Base-by-base conservation (phyloP, 2,113 vertebrate species). In the Scomber scombrus region DNA sequence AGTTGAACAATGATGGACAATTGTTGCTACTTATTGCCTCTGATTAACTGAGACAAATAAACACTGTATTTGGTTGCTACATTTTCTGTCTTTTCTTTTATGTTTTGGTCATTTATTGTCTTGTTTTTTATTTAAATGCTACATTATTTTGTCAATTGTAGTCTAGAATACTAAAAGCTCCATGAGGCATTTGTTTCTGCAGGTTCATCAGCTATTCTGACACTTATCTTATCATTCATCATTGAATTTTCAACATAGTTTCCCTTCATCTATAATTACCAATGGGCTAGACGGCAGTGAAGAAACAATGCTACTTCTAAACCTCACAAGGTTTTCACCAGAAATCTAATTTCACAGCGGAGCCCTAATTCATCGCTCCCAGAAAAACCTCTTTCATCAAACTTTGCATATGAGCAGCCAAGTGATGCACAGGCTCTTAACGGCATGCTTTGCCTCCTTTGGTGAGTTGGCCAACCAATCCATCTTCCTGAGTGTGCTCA, bases 371-470 rank as follows among this genome's bases (percentile, higher is more conserved):
- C 91, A 91, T 91, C 75, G 89, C 91, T 93, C 93, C 90, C 93
- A 94, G 93, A 93, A 95, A 94, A 95, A 95, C 86, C 93, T 94
- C 93, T 95, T 96, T 96, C 93, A 95, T 95, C 94, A 95, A 95
- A 95, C 93, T 94, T 94, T 96, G 94, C 95, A 95, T 95, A 95
- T 95, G 94, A 95, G 94, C 95, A 95, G 94, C 93, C 94, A 95
- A 93, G 93, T 95, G 95, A 88, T 94, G 92, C 94, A 94, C 91
- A 93, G 92, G 93, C 94, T 94, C 93, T 95, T 95, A 96, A 93
- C 94, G 92, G 92, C 94, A 94, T 92, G 94, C 92, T 93, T 94
- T 95, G 91, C 94, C 95, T 95, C 94, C 94, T 95, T 93, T 92
- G 93, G 94, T 93, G 94, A 94, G 92, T 92, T 92, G 94, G 94